A percentile compares a stretch with the other conserved stretches of the same genome.
Evolutionary conservation across 2,888 invertebrate species (phyloP).

Genomic region (Syrista parreyssii): DNA sequence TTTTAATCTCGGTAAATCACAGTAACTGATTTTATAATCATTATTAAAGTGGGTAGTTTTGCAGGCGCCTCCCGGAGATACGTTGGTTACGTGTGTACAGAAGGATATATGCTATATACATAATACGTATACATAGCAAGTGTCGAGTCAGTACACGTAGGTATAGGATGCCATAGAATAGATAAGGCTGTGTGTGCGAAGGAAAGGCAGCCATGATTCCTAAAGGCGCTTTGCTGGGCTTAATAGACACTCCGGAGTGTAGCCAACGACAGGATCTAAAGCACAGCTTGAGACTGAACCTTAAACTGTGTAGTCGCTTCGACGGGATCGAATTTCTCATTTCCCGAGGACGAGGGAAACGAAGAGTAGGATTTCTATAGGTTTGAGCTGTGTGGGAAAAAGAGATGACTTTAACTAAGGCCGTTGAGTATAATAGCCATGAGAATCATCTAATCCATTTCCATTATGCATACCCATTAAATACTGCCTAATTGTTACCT

Average conservation of each 20-base stretch:
- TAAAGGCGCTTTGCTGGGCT: conserved; percentile 1
- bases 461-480: too few relatives aligned
- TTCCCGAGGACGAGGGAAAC: too few relatives aligned
- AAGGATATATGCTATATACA: background rate
- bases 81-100: conserved; percentile 1
- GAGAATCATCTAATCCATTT: too few relatives aligned
- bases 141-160: too few relatives aligned
- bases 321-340: too few relatives aligned
- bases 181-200: background rate
- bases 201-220: conserved; percentile 4
- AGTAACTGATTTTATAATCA: conserved; percentile 46
- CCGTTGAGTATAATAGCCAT: too few relatives aligned
- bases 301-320: too few relatives aligned
- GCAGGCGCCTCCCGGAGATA: background rate
- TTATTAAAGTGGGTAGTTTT: conserved; percentile 36
- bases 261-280: background rate
- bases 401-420: too few relatives aligned
- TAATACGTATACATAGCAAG: background rate
- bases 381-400: too few relatives aligned
- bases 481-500: too few relatives aligned
- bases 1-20: conserved; percentile 44
- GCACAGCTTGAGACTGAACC: conserved; percentile 7
- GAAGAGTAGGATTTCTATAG: too few relatives aligned
- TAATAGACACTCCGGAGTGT: conserved; percentile 5
- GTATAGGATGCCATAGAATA: too few relatives aligned